phyloP scores from a whole-genome alignment of 37 sponge, comb jelly and placozoan genomes.

The Beroe forskalii region DNA sequence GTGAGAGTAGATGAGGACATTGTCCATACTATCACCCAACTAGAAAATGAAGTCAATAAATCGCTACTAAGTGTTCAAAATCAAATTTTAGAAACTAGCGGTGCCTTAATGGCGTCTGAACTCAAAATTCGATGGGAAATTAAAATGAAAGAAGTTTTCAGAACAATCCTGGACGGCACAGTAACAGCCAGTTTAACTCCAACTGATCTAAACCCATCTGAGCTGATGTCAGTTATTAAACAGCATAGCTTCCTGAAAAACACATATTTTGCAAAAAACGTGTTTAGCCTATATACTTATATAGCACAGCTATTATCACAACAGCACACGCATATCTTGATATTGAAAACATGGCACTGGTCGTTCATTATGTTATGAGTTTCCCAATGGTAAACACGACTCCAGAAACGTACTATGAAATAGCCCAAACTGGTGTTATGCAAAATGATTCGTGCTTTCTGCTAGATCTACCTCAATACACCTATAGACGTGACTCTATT shows the following conservation, averaged over 20 bases:
- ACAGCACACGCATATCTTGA: neutral
- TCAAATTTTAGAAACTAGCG: neutral
- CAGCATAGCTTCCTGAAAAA: neutral
- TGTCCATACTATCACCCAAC: neutral
- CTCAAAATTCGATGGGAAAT: no score
- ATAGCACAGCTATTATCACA: neutral
- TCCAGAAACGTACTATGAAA: neutral
- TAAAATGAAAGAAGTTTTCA: neutral
- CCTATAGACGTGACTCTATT: neutral
- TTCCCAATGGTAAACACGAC: neutral
- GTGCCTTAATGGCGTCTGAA: no score
- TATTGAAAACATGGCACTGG: neutral
- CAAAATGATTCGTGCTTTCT: neutral
- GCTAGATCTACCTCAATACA: neutral
- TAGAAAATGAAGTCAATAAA: neutral
- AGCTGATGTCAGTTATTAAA: neutral
- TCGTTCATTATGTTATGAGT: neutral
- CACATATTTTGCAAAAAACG: neutral
- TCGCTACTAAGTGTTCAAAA: neutral
- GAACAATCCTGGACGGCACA: neutral
- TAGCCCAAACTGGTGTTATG: neutral
- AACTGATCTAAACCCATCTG: neutral
- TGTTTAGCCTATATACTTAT: neutral
- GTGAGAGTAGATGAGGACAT: neutral
- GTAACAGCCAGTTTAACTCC: neutral